phyloP scores from a whole-genome alignment of 2,113 vertebrate genomes.

The Numida meleagris region DNA sequence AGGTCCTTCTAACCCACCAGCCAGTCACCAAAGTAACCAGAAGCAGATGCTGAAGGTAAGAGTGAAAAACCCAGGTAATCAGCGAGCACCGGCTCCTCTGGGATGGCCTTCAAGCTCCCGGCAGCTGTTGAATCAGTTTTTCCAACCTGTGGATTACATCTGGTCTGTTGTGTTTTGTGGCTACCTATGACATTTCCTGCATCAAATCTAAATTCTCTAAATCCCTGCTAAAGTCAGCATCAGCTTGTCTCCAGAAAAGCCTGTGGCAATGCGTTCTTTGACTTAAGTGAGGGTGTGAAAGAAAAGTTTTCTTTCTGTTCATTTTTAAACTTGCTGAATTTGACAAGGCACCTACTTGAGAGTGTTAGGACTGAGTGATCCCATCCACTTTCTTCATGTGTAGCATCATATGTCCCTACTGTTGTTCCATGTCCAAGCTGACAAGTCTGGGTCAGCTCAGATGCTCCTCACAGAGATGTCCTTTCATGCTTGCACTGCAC shows the following conservation, averaged over 20 bases:
- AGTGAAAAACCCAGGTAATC: neutral
- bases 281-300: neutral
- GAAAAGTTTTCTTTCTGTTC: neutral
- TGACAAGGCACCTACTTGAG: neutral
- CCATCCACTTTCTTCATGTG: neutral
- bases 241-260: neutral
- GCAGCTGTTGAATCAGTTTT: neutral
- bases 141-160: neutral
- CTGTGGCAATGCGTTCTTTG: neutral
- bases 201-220: neutral
- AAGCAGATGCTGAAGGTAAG: neutral
- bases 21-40: neutral
- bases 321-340: neutral
- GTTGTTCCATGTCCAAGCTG: neutral
- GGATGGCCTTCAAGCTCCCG: neutral
- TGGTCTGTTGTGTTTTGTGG: neutral
- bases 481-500: neutral
- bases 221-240: neutral
- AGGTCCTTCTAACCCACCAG: neutral
- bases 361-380: neutral
- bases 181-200: neutral
- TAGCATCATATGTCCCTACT: fast-evolving
- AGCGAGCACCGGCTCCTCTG: neutral
- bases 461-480: neutral
- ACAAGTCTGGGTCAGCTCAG: fast-evolving